Percentiles rank a stretch among this genome's conserved stretches.
Conservation (phyloP, 2,113 vertebrate species). For the Riparia riparia region DNA sequence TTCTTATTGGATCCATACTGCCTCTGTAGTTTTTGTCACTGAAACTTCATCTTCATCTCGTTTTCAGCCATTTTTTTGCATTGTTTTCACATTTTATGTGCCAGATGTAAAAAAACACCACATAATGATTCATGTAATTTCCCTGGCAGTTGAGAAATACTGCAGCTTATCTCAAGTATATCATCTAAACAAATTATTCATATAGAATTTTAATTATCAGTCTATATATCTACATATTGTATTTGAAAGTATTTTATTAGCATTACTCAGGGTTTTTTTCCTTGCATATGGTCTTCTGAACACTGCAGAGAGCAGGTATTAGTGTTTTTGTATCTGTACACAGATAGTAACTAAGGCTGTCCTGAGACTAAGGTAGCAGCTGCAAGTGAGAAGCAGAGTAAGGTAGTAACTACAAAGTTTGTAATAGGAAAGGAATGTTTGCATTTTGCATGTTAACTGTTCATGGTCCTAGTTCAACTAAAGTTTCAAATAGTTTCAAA, state of each 20-base stretch:
- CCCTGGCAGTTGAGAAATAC: background rate
- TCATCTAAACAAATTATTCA: background rate
- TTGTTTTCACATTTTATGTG: constrained; percentile 39
- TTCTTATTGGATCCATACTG: constrained; percentile 81
- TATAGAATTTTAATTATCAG: background rate
- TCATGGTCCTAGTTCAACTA: background rate
- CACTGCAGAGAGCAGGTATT: background rate
- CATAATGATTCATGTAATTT: background rate
- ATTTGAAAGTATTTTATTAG: background rate
- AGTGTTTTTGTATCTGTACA: background rate
- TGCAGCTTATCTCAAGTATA: background rate
- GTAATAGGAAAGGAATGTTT: background rate
- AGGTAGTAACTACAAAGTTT: background rate
- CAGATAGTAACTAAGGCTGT: background rate
- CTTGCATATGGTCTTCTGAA: background rate
- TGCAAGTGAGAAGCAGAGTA: background rate
- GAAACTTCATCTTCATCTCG: constrained; percentile 59
- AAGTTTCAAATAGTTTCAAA: background rate
- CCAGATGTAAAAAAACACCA: background rate
- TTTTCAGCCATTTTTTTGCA: constrained; percentile 57
- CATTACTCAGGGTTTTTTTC: background rate
- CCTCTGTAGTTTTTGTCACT: constrained; percentile 67
- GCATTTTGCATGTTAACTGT: background rate
- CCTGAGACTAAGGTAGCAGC: background rate
- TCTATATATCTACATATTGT: background rate